Conservation (phyloP, 2,888 invertebrate genomes). For the Nezara viridula region DNA sequence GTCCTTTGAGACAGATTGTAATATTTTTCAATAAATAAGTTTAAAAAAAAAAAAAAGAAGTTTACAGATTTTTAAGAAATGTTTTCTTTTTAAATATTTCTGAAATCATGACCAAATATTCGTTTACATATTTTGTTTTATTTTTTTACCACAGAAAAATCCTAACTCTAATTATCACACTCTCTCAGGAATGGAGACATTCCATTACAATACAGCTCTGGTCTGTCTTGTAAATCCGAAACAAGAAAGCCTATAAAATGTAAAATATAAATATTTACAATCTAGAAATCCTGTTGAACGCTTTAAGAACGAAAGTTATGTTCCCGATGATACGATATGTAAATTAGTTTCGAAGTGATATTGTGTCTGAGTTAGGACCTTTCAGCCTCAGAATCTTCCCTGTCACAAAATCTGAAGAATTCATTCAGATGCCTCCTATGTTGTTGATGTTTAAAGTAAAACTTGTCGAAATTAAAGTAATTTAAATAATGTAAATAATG, state of each 20-base stretch:
- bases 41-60: too few relatives aligned
- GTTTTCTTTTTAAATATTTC: too few relatives aligned
- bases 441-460: neutral
- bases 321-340: neutral
- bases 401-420: neutral
- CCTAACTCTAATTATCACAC: too few relatives aligned
- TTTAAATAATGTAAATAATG: neutral
- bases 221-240: neutral
- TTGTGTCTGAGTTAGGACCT: neutral
- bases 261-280: constrained; percentile 13
- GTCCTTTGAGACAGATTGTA: too few relatives aligned
- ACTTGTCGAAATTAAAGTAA: neutral
- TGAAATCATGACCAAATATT: too few relatives aligned
- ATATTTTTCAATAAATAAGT: too few relatives aligned
- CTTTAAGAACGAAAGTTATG: neutral
- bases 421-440: neutral
- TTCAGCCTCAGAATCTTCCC: neutral
- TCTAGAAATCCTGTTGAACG: neutral
- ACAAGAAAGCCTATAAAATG: neutral
- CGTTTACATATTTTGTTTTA: too few relatives aligned
- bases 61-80: too few relatives aligned
- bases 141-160: too few relatives aligned
- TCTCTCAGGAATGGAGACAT: neutral
- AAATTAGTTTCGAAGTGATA: neutral
- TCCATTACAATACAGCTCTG: neutral